phyloP scores from a whole-genome alignment of 2,797 vertebrate genomes.

The Silurus lanzhouensis region DNA sequence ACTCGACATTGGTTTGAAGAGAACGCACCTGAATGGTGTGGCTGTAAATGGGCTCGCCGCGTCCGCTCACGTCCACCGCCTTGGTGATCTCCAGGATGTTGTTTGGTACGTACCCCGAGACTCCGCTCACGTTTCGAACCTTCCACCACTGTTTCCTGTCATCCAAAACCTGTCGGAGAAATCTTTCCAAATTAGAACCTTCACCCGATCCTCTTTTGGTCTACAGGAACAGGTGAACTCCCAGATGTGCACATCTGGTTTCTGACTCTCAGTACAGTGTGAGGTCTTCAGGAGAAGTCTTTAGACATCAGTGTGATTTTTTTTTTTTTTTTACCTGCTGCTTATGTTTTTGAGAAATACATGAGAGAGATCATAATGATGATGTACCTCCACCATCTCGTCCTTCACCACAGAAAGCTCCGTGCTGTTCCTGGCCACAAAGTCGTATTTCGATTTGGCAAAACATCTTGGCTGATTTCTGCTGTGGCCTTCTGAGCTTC shows the following conservation, averaged over 20 bases:
- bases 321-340: not conserved
- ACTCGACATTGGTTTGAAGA: not conserved
- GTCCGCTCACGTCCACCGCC: slow-evolving; percentile 70
- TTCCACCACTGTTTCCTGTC: slow-evolving; percentile 99
- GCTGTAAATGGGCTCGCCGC: slow-evolving; percentile 83
- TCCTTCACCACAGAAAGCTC: slow-evolving; percentile 93
- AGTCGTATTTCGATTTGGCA: slow-evolving; percentile 94
- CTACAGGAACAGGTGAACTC: too few relatives aligned
- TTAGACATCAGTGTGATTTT: too few relatives aligned
- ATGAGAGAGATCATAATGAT: not conserved
- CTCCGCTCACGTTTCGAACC: slow-evolving; percentile 82
- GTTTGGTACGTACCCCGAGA: slow-evolving; percentile 93
- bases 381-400: slow-evolving; percentile 90
- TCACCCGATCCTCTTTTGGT: not conserved
- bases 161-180: slow-evolving; percentile 84
- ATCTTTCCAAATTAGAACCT: not conserved
- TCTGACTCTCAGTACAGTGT: not conserved
- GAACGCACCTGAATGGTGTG: slow-evolving; percentile 88
- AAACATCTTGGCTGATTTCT: slow-evolving; percentile 76
- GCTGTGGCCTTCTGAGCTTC: slow-evolving; percentile 75
- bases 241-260: not conserved
- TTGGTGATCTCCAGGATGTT: slow-evolving; percentile 89
- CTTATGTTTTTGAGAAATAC: not conserved
- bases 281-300: not conserved
- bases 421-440: slow-evolving; percentile 89